A percentile compares a stretch with the other conserved stretches of the same genome.
Conservation (phyloP, 2,113 vertebrate genomes). For the Trinectes maculatus region DNA sequence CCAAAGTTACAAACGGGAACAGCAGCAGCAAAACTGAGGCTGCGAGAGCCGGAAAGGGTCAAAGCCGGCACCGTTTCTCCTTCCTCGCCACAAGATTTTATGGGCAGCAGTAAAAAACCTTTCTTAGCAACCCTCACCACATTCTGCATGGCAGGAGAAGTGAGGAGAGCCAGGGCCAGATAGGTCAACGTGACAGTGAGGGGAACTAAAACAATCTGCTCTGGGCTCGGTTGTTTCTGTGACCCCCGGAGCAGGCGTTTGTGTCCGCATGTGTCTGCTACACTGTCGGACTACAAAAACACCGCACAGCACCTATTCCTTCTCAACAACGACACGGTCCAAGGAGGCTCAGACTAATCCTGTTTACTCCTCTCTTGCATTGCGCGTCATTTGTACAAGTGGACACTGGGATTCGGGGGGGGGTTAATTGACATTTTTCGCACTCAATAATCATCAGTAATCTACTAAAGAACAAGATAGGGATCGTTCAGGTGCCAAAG, state of each 20-base stretch:
- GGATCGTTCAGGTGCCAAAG: conserved; percentile 47
- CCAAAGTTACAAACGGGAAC: conserved; percentile 52
- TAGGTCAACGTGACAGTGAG: conserved; percentile 33
- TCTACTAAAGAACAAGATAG: conserved; percentile 21
- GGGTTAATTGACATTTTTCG: conserved; percentile 47
- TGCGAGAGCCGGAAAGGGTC: conserved; percentile 22
- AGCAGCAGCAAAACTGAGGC: conserved; percentile 38
- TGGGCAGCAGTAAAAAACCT: conserved; percentile 56
- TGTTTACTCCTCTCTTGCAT: conserved; percentile 18
- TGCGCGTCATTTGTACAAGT: conserved; percentile 16
- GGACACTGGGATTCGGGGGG: conserved; percentile 23
- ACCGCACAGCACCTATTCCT: conserved; percentile 31
- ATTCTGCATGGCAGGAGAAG: conserved; percentile 51
- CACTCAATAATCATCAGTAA: conserved; percentile 56
- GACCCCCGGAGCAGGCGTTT: conserved; percentile 49
- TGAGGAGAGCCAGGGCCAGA: conserved; percentile 32
- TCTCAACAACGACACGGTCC: not conserved
- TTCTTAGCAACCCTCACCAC: conserved; percentile 44
- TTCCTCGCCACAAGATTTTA: conserved; percentile 67
- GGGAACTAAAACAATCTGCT: conserved; percentile 65
- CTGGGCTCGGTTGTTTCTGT: conserved; percentile 44
- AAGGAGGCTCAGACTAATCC: conserved; percentile 22
- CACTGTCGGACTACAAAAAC: conserved; percentile 46
- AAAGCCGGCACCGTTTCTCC: conserved; percentile 36
- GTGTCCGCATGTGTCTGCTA: conserved; percentile 28